A percentile compares a stretch with the other conserved stretches of the same genome.
Conservation (phyloP, 2,113 vertebrate genomes). For the Notiomystis cincta region DNA sequence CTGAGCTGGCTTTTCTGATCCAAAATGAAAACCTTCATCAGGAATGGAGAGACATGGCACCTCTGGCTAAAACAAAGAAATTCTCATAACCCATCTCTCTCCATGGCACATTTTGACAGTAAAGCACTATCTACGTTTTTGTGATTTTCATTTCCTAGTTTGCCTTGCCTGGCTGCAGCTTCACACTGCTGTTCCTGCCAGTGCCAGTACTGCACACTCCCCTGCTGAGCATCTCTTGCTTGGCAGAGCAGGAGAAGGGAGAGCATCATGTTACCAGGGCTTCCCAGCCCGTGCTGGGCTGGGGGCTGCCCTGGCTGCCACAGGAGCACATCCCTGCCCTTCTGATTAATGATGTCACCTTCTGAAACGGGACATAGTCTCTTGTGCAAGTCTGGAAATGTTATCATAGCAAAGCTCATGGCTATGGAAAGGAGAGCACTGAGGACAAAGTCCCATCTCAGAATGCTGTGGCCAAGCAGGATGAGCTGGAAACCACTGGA, state of each 20-base stretch:
- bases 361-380: not conserved
- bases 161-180: not conserved
- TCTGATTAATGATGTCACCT: not conserved
- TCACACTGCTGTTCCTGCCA: accelerated
- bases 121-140: not conserved
- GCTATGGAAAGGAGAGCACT: not conserved
- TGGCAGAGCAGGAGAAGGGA: not conserved
- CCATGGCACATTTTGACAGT: not conserved
- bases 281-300: not conserved
- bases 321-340: not conserved
- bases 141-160: not conserved
- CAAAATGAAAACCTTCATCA: not conserved
- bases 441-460: not conserved
- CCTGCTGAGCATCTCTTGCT: not conserved
- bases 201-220: not conserved
- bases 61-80: not conserved
- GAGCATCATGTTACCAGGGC: accelerated
- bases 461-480: not conserved
- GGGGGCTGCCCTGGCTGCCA: not conserved
- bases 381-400: not conserved
- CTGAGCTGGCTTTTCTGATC: not conserved
- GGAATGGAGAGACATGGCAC: not conserved
- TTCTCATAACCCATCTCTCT: not conserved
- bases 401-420: accelerated
- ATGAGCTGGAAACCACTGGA: not conserved